Conservation (phyloP, 2,113 vertebrate species). For the Sus scrofa region DNA sequence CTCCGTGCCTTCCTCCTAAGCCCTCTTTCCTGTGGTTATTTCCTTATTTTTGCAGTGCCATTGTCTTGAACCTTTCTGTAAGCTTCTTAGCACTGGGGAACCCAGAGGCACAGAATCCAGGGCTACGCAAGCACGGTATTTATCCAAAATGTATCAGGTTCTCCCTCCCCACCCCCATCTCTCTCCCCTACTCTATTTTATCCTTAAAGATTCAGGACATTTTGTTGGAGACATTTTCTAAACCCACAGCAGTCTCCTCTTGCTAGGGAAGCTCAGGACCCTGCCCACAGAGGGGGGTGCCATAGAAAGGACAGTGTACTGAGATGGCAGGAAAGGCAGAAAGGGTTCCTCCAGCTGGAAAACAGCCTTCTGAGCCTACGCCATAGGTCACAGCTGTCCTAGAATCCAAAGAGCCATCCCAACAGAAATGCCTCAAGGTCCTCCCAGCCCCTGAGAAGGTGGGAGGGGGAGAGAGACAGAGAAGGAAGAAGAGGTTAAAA, state of each 20-base stretch:
- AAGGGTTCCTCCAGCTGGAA: conserved; percentile 45
- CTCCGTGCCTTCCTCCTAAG: not conserved
- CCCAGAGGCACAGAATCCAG: not conserved
- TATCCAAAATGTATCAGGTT: not conserved
- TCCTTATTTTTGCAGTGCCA: not conserved
- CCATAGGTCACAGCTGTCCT: not conserved
- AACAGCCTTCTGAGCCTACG: conserved; percentile 33
- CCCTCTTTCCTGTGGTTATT: not conserved
- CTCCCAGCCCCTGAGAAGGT: not conserved
- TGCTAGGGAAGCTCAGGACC: not conserved
- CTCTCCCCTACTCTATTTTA: not conserved
- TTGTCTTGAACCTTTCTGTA: not conserved
- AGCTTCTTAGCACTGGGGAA: not conserved
- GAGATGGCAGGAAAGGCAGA: not conserved
- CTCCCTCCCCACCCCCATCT: not conserved
- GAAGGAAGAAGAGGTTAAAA: not conserved
- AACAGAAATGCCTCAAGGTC: not conserved
- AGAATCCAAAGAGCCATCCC: not conserved
- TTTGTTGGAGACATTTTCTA: conserved; percentile 36
- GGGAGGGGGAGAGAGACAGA: not conserved
- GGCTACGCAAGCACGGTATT: not conserved
- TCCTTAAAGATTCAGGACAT: not conserved
- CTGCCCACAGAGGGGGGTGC: not conserved
- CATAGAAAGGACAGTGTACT: not conserved
- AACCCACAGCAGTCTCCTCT: not conserved